Conservation (phyloP, 2,888 invertebrate genomes). For the Nezara viridula region DNA sequence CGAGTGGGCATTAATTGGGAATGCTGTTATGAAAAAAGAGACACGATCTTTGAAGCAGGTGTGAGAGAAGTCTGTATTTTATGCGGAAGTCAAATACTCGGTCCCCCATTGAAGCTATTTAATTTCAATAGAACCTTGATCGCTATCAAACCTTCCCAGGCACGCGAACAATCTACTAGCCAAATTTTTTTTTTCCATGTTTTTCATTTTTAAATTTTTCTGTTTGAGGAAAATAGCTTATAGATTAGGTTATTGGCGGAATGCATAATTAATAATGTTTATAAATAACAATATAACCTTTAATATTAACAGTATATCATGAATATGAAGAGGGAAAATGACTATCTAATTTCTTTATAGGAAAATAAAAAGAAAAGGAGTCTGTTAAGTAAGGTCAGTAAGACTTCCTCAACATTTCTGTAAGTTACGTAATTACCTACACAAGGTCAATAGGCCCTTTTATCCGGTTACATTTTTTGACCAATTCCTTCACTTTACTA, state of each 20-base stretch:
- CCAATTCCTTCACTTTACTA: no score
- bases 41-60: background rate
- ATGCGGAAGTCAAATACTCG: background rate
- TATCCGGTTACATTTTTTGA: no score
- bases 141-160: background rate
- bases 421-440: no score
- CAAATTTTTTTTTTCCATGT: background rate
- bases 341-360: no score
- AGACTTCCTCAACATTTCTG: no score
- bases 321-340: background rate
- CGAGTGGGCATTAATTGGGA: background rate
- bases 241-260: background rate
- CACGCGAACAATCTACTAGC: background rate
- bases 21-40: background rate
- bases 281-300: background rate
- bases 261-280: background rate
- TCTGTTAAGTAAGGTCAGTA: no score
- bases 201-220: background rate
- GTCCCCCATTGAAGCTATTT: background rate
- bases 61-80: background rate
- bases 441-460: no score
- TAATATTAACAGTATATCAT: background rate
- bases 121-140: constrained; percentile 2
- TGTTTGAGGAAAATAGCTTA: background rate
- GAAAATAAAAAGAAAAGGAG: no score